Evolutionary conservation across 2,113 vertebrate species (phyloP), one percentile per base, ranked within the genome.

Genomic region (Cygnus buccinator): DNA sequence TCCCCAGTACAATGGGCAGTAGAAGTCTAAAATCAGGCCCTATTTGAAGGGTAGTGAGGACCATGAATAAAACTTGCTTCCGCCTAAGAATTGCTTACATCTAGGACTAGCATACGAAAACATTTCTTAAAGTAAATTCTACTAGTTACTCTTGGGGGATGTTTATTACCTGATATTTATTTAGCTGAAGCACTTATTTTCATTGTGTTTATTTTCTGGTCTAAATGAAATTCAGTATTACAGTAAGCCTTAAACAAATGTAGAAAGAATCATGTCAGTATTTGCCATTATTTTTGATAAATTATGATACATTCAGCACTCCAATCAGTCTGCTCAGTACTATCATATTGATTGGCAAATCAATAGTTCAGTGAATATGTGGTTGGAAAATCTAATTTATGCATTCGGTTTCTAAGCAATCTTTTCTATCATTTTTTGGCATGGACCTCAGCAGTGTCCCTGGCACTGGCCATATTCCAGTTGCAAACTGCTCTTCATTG

Each of bases 351-450:
- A 93, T 92, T 86, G 43, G 48, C 50, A 88, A 96, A 95, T 93
- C 35, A 94, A 83, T 86, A 92, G 50, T 77, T 95, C 83, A 84
- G 57, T 81, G 77, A 95, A 71, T 72, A 71, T 23, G 58, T 29
- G 29, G 55, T 61, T 93, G 76, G 85, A 86, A 91, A 90, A 92
- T 25, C 57, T 89, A 59, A 95, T 95, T 96, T 95, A 77, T 92
- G 87, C 75, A 81, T 95, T 92, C 81, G 13, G 23, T 90, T 93
- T 93, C 83, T 81, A 84, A 81, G 57, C 70, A 83, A 75, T 93
- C 73, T 78, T 81, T 73, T 94, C 61, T 71, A 33, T 74, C 37
- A 1, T 0, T 33, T 77, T 94, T 92, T 92, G 85, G 72, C 92
- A 90, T 31, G 23, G 72, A 7, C 33, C 39, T 82, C 57, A 68